Evolutionary conservation across 2,888 invertebrate species (phyloP), one percentile per base, ranked within the genome.

Genomic region (Gryllus longicercus): DNA sequence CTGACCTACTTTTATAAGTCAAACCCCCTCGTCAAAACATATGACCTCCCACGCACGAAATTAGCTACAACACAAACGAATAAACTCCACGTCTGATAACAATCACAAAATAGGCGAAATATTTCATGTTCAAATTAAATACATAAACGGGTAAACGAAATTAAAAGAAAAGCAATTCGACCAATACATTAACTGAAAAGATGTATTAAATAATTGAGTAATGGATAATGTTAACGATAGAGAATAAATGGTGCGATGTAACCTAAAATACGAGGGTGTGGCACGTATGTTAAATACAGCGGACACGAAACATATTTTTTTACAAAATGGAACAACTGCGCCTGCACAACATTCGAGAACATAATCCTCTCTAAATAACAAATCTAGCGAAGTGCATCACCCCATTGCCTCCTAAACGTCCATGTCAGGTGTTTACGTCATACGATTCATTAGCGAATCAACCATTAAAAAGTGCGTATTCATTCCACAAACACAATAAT

Each of bases 351-450:
- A 75, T 76, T 76, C 10, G n/a, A 76, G 11, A 16, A 23, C 18
- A 38, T 25, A n/a, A 79, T 76, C 18, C n/a, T 11, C 25, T 49
- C 16, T n/a, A 50, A 14, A 21, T 12, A 23, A 75, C 50, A 5
- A n/a, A n/a, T 16, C 49, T 74, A 75, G 14, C 23, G 14, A 79
- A 79, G 50, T 25, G 14, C 11, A 50, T 75, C 63, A 63, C 63
- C 63, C n/a, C 63, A 63, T 63, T n/a, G 63, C 63, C 63, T 63
- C 63, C 63, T 63, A 63, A 63, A 63, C 63, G 16, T 63, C 63
- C 63, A 63, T 63, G 63, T 76, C 80, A 80, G 49, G 74, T 80
- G 80, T 78, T 80, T 79, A 78, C 80, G 79, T 76, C 80, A 80
- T 16, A 76, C 63, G 63, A 63, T 63, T 63, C 63, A 63, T 63